A percentile compares a stretch with the other conserved stretches of the same genome.
These are phyloP conservation scores for Lamprotornis superbus DNA, from an alignment of 2,113 vertebrate species.

Conservation along the genomic window DNA sequence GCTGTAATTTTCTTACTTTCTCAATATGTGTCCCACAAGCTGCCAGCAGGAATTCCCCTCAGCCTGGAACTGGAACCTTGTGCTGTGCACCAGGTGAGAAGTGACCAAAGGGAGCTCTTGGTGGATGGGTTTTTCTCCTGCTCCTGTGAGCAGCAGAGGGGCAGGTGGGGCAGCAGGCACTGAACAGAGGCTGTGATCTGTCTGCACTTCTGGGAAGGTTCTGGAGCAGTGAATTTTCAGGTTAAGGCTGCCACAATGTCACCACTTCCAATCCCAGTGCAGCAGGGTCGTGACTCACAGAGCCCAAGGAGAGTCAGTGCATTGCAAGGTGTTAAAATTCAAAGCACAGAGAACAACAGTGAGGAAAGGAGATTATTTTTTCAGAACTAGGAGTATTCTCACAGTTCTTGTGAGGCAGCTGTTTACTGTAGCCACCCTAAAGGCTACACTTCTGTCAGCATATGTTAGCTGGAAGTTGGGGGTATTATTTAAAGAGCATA, in stretches of 20 bases:
- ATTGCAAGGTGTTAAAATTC: neutral
- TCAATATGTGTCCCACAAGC: too few species aligned
- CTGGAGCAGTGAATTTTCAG: neutral
- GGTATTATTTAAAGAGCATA: neutral
- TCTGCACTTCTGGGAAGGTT: neutral
- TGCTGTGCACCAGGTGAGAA: neutral
- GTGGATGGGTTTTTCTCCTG: neutral
- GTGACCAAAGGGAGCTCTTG: neutral
- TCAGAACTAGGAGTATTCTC: neutral
- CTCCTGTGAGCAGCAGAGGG: neutral
- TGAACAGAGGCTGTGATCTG: rapidly evolving
- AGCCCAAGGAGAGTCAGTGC: neutral
- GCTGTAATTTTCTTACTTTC: too few species aligned
- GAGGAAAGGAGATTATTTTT: neutral
- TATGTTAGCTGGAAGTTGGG: neutral
- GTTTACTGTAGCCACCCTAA: neutral
- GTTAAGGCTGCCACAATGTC: neutral
- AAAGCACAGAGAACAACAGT: neutral
- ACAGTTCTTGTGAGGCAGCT: neutral
- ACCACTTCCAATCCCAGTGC: neutral
- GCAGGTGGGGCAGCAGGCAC: neutral
- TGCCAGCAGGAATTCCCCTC: neutral
- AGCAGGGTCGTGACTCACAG: neutral
- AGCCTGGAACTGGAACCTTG: neutral
- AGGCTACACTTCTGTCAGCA: neutral